Evolutionary conservation across 1,140 invertebrate species (phyloP).

Genomic region (Euschistus heros): DNA sequence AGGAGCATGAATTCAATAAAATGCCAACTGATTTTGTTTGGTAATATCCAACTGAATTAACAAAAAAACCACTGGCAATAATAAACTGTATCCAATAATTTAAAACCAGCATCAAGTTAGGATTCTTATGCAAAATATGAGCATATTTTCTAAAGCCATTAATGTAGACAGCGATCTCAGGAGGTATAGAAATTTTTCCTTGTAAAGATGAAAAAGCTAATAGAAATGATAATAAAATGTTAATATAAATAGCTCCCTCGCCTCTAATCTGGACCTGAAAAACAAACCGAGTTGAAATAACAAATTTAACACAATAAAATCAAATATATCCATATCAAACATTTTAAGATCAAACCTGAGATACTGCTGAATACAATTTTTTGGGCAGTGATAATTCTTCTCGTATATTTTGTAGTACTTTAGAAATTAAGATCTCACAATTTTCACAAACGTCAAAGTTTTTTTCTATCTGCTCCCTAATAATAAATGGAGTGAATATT

Average conservation of each 20-base stretch:
- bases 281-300: not conserved
- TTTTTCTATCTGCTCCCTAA: constrained; percentile 21
- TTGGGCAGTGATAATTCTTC: constrained; percentile 14
- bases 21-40: not conserved
- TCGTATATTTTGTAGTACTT: constrained; percentile 19
- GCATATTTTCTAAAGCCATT: not conserved
- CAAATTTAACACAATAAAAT: too few relatives aligned
- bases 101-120: not conserved
- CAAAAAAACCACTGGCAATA: not conserved
- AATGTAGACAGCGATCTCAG: not conserved
- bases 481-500: not conserved
- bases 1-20: constrained; percentile 7
- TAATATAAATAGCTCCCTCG: not conserved
- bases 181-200: not conserved
- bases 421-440: constrained; percentile 16
- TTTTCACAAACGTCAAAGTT: constrained; percentile 11
- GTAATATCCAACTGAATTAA: constrained; percentile 7
- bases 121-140: not conserved
- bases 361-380: not conserved
- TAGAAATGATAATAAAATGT: not conserved
- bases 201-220: not conserved
- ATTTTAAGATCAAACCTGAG: not conserved
- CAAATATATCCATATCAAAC: too few relatives aligned
- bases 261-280: not conserved
- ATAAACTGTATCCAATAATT: not conserved